Percentiles rank a stretch among this genome's conserved stretches.
Evolutionary conservation across 1,140 invertebrate species (phyloP).

Genomic region (Euschistus heros): DNA sequence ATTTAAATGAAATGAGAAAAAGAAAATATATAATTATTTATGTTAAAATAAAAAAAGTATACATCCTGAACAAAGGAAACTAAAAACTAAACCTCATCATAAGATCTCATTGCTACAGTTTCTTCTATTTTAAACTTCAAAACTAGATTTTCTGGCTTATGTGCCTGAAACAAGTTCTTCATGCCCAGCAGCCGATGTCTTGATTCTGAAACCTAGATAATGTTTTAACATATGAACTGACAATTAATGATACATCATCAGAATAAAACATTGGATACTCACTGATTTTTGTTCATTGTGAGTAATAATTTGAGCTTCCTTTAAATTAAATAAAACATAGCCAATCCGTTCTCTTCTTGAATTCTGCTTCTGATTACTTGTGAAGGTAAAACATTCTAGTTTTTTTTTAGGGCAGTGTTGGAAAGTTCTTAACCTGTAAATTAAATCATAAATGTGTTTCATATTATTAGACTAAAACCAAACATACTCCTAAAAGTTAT

Average conservation of each 20-base stretch:
- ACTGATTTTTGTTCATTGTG: background rate
- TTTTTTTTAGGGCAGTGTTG: constrained; percentile 25
- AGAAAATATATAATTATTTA: too few species aligned
- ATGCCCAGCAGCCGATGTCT: constrained; percentile 22
- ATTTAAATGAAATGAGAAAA: too few species aligned
- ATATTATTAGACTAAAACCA: background rate
- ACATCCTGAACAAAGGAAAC: too few species aligned
- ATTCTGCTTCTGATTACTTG: constrained; percentile 16
- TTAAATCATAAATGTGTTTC: background rate
- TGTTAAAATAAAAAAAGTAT: too few species aligned
- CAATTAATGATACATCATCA: background rate
- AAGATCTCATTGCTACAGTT: background rate
- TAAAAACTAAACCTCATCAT: too few species aligned
- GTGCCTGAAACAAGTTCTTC: constrained; percentile 13
- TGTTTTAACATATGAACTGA: background rate
- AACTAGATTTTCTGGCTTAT: constrained; percentile 22
- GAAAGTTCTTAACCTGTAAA: constrained; percentile 27
- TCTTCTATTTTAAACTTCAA: constrained; percentile 23
- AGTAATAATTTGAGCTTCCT: constrained; percentile 26
- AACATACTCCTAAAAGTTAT: too few species aligned
- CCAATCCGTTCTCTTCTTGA: constrained; percentile 24
- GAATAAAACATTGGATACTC: background rate
- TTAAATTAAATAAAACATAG: constrained; percentile 28
- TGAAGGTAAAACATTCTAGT: constrained; percentile 26
- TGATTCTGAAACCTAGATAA: constrained; percentile 9